Base-by-base conservation (phyloP, 2,888 invertebrate species). In the Lasius platythorax region DNA sequence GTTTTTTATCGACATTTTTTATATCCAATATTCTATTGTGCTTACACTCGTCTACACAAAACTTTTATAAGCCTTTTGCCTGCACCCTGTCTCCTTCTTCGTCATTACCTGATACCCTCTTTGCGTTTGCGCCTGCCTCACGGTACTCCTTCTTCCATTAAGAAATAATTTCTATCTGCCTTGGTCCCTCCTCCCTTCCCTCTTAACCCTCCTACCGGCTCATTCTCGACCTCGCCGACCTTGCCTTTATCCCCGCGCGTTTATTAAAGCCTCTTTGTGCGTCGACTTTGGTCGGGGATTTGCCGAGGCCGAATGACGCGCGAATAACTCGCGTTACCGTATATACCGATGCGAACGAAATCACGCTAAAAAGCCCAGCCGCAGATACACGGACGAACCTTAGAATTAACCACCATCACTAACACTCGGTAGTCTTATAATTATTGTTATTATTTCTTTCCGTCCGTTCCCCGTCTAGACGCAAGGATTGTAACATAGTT, bases 111-210 rank as follows among this genome's bases (percentile, higher is more conserved):
- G 79, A 23, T 61, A 61, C 79, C 46, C 12, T 12, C 33, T 70
- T 70, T 79, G 58, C 79, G 79, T 68, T 56, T 40, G 68, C 78
- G 87, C 88, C 84, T 89, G 86, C 85, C 85, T 83, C 70, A 83
- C 88, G 85, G 82, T 85, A 87, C 86, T 87, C 83, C 89, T 90
- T 89, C 88, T 88, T 89, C 87, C 88, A 87, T 88, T 89, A 88
- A 85, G 85, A 83, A 79, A 86, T 87, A 85, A 89, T 87, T 89
- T 67, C 53, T 72, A 68, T 72, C 78, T 73, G 37, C 74, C 79
- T 40, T 81, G 73, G 74, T 68, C 56, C 53, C 53, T 50, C 23
- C 61, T 28, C 61, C 72, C 53, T 33, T 43, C 58, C n/a, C 46
- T 73, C 43, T 68, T 76, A 64, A 66, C 43, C 46, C 50, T 46